phyloP scores from a whole-genome alignment of 2,113 vertebrate species.

The Plotosus lineatus region DNA sequence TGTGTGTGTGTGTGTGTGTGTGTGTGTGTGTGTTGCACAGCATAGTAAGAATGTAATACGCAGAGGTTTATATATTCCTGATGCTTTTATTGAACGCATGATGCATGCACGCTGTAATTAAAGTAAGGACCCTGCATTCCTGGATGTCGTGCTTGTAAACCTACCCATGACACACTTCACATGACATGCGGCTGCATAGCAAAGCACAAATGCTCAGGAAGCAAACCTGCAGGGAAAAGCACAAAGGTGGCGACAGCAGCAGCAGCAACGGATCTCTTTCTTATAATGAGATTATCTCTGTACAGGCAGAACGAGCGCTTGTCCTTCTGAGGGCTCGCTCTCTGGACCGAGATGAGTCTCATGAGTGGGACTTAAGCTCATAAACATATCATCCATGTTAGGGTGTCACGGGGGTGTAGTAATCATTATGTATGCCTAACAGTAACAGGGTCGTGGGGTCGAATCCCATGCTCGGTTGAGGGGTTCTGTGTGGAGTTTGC shows the following conservation, averaged over 20 bases:
- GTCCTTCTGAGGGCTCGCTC: too few species aligned
- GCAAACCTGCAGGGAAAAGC: neutral
- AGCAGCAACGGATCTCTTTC: neutral
- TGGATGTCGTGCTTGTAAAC: neutral
- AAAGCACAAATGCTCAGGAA: neutral
- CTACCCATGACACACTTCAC: neutral
- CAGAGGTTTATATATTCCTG: neutral
- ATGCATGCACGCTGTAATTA: neutral
- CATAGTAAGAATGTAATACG: neutral
- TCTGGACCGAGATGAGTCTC: too few species aligned
- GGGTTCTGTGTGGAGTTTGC: too few species aligned
- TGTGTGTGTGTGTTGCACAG: neutral
- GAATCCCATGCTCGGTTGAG: too few species aligned
- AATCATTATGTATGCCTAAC: too few species aligned
- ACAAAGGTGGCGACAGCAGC: neutral
- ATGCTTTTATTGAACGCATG: neutral
- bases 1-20: neutral
- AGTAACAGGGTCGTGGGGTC: too few species aligned
- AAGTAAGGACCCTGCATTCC: neutral
- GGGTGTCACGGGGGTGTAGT: too few species aligned
- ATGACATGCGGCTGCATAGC: neutral
- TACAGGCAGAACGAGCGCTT: neutral
- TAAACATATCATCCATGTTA: too few species aligned
- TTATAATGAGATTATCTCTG: neutral
- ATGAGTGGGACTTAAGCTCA: too few species aligned